phyloP scores from a whole-genome alignment of 92 coral and sea anemone species.

The Meandrina meandrites region DNA sequence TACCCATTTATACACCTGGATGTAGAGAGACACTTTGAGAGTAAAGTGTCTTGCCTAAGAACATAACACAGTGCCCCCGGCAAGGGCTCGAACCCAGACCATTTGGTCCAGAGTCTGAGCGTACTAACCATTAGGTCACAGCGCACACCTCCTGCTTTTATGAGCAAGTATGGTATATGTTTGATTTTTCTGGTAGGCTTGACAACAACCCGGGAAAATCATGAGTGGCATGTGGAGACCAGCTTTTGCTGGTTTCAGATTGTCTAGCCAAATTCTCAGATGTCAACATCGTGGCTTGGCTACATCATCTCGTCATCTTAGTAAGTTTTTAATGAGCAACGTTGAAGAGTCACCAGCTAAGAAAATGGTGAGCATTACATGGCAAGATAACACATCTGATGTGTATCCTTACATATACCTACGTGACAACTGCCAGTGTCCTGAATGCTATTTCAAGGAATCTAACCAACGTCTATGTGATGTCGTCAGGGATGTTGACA shows the following conservation, averaged over 20 bases:
- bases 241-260: not conserved
- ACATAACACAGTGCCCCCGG: too few species aligned
- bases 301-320: not conserved
- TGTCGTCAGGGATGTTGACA: constrained; percentile 53
- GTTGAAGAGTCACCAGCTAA: constrained; percentile 17
- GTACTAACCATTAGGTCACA: too few species aligned
- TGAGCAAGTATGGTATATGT: not conserved
- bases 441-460: constrained; percentile 67
- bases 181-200: not conserved
- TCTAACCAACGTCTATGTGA: constrained; percentile 72
- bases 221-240: constrained; percentile 13
- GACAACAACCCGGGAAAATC: not conserved
- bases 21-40: too few species aligned
- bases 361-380: constrained; percentile 52
- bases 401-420: constrained; percentile 75
- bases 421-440: constrained; percentile 84
- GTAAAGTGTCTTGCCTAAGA: too few species aligned
- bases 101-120: too few species aligned
- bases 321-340: constrained; percentile 1
- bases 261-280: not conserved
- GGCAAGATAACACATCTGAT: constrained; percentile 66
- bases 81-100: too few species aligned
- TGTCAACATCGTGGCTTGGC: constrained; percentile 1
- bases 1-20: too few species aligned
- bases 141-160: too few species aligned